Evolutionary conservation across 2,888 invertebrate species (phyloP).

Genomic region (Archips xylosteana): DNA sequence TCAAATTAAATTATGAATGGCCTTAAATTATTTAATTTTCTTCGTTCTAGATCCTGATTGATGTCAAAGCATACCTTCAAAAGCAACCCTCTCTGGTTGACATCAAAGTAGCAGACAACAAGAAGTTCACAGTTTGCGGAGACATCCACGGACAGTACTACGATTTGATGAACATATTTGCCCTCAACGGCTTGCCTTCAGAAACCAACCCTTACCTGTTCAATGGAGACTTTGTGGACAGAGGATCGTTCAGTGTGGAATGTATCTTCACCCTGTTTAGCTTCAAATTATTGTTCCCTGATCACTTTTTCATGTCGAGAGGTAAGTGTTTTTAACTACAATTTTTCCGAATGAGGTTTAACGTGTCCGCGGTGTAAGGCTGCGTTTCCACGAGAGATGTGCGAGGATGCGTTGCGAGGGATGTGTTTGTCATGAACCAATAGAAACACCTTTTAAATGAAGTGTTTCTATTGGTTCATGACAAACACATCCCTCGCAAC

Average conservation of each 20-base stretch:
- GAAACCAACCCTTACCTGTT: slow-evolving; percentile 98
- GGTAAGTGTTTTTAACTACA: slow-evolving; percentile 85
- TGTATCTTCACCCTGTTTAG: slow-evolving; percentile 99
- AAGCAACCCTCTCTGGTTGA: slow-evolving; percentile 95
- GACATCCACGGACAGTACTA: slow-evolving; percentile 99
- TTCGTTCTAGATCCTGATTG: slow-evolving; percentile 92
- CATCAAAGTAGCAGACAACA: slow-evolving; percentile 93
- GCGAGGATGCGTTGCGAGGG: too few relatives aligned
- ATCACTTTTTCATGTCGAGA: slow-evolving; percentile 98
- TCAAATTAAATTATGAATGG: neutral
- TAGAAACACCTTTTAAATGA: too few relatives aligned
- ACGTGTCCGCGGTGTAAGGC: too few relatives aligned
- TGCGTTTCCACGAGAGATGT: too few relatives aligned
- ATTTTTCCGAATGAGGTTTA: too few relatives aligned
- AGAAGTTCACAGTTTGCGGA: slow-evolving; percentile 99
- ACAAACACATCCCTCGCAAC: too few relatives aligned
- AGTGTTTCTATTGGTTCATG: too few relatives aligned
- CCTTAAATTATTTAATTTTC: neutral
- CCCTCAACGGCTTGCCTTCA: slow-evolving; percentile 98
- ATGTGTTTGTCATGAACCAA: too few relatives aligned
- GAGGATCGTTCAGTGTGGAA: slow-evolving; percentile 99
- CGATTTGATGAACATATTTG: slow-evolving; percentile 98
- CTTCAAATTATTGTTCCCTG: slow-evolving; percentile 97
- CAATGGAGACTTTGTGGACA: slow-evolving; percentile 99
- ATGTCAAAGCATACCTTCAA: slow-evolving; percentile 94